phyloP scores from a whole-genome alignment of 2,113 vertebrate genomes.

The Romanogobio albipinnatus region DNA sequence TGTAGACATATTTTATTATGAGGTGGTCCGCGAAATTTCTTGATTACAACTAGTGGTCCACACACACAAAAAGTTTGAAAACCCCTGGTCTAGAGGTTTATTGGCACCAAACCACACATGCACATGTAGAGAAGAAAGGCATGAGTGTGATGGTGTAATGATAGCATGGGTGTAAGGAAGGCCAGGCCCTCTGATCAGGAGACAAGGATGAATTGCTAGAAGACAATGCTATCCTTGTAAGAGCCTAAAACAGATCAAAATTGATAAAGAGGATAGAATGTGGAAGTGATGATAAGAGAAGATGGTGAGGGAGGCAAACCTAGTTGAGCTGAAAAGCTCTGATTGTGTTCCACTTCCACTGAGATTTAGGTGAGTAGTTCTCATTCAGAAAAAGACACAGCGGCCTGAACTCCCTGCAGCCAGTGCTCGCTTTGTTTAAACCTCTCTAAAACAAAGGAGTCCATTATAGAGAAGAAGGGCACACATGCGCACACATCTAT shows the following conservation, averaged over 20 bases:
- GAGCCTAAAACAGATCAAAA: conserved; percentile 6
- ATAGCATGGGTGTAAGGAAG: conserved; percentile 13
- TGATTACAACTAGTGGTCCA: no score
- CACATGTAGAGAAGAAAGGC: not conserved
- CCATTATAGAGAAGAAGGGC: conserved; percentile 31
- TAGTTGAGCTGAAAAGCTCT: not conserved
- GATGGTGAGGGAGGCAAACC: not conserved
- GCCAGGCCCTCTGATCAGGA: not conserved
- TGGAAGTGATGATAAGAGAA: not conserved
- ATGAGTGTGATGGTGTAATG: not conserved
- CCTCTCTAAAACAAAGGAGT: conserved; percentile 40
- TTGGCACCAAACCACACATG: not conserved
- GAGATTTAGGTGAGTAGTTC: conserved; percentile 31
- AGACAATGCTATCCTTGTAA: conserved; percentile 14
- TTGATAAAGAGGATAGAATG: conserved; percentile 18
- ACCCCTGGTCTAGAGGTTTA: not conserved
- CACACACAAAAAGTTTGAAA: no score
- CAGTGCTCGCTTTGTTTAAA: conserved; percentile 22
- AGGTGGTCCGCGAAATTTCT: no score
- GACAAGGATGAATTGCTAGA: not conserved
- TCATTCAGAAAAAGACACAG: conserved; percentile 14
- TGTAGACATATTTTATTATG: no score
- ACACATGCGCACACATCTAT: not conserved
- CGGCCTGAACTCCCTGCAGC: not conserved
- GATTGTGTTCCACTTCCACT: conserved; percentile 17